phyloP scores from a whole-genome alignment of 2,888 invertebrate genomes.

The Acutogordius australiensis region DNA sequence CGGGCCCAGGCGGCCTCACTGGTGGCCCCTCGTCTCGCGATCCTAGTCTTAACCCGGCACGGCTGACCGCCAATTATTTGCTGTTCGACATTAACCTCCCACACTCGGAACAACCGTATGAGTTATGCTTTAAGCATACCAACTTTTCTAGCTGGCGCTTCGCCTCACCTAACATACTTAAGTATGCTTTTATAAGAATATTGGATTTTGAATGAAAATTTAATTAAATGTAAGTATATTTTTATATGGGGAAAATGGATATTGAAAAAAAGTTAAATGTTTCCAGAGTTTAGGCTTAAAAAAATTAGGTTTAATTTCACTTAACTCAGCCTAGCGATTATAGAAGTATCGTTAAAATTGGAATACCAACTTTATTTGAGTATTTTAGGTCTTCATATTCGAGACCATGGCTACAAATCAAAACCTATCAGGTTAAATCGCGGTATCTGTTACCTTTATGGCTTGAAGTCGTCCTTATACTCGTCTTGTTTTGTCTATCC shows the following conservation, averaged over 20 bases:
- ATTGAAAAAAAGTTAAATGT: background rate
- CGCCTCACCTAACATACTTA: too few species aligned
- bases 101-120: background rate
- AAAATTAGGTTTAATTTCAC: background rate
- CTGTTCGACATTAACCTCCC: conserved; percentile 2
- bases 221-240: background rate
- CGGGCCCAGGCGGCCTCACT: too few species aligned
- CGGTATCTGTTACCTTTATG: background rate
- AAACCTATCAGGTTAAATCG: background rate
- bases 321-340: background rate
- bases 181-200: too few species aligned
- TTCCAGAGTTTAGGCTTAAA: background rate
- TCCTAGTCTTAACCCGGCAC: background rate
- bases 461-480: conserved; percentile 37
- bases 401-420: too few species aligned
- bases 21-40: too few species aligned
- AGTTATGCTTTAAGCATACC: background rate
- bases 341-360: too few species aligned
- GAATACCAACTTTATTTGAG: too few species aligned
- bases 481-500: conserved; percentile 48
- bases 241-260: background rate
- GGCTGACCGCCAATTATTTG: background rate
- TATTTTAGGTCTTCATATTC: too few species aligned
- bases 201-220: too few species aligned
- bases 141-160: background rate